A percentile compares a stretch with the other conserved stretches of the same genome.
These are phyloP conservation scores for Sebastes hubbsi DNA, from an alignment of 2,797 vertebrate species.

Conservation along the genomic window DNA sequence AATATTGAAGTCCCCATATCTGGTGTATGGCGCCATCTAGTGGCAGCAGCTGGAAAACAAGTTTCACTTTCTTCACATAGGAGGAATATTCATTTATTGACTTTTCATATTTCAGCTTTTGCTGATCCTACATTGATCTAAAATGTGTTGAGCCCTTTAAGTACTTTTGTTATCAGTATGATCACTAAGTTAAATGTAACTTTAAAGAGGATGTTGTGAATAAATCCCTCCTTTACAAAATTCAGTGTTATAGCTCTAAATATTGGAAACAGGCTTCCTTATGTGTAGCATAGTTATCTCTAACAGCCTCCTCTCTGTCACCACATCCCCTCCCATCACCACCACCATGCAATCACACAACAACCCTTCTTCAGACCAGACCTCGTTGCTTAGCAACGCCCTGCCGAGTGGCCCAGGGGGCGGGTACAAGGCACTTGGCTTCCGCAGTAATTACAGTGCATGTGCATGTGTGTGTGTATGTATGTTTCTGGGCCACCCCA, in stretches of 20 bases:
- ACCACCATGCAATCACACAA: constrained; percentile 30
- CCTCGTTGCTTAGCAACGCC: constrained; percentile 78
- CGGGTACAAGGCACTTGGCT: constrained; percentile 70
- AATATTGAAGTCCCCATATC: not conserved
- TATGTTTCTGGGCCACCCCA: constrained; percentile 56
- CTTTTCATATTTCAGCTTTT: not conserved
- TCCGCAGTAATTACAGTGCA: constrained; percentile 76
- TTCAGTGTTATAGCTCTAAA: not conserved
- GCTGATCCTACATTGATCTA: not conserved
- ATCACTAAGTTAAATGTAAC: not conserved
- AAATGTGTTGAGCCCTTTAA: not conserved
- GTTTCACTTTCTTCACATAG: not conserved
- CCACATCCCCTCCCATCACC: constrained; percentile 38
- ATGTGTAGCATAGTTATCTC: not conserved
- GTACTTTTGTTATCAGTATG: not conserved
- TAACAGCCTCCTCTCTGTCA: not conserved
- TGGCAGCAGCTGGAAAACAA: constrained; percentile 29
- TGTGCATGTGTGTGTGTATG: constrained; percentile 1
- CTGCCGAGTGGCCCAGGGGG: constrained; percentile 72
- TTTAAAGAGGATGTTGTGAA: not conserved
- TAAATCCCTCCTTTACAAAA: not conserved
- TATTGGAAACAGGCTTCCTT: not conserved
- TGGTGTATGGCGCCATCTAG: constrained; percentile 57
- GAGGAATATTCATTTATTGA: not conserved
- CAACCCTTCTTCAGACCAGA: constrained; percentile 63